Evolutionary conservation across 2,797 vertebrate genomes (phyloP), one percentile per base, ranked within the genome.

Genomic region (Cyprinodon diabolis): DNA sequence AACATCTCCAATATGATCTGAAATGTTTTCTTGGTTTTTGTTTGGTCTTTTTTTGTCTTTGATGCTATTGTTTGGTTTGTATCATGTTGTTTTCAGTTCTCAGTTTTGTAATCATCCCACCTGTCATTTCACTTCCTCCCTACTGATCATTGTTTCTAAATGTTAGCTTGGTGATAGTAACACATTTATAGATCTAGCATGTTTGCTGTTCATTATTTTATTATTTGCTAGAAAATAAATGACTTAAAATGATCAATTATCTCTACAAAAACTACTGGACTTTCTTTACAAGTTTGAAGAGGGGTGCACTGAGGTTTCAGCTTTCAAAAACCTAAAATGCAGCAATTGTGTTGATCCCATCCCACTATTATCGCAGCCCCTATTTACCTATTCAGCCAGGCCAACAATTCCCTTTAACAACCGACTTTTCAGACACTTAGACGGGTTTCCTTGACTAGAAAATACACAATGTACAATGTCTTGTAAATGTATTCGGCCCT

Each of bases 1-100:
- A 2, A 7, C 19, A 4, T 82, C 80, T 70, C 77, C 70, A 77
- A 62, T 35, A 51, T 23, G 62, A 86, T 71, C 84, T 74, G 52
- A 69, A 72, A 56, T 6, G 62, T 68, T 55, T 55, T n/a, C 37
- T 68, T 55, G 8, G 8, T n/a, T 37, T 37, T 37, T 13, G 48
- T 7, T 23, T 69, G 52, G 30, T 56, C 6, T n/a, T n/a, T 15
- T 37, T 37, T 60, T 17, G 3, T 19, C 21, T n/a, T 54, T 54
- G 40, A 21, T 23, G 11, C 40, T 35, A 51, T 11, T 21, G 48
- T 47, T 30, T 25, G 25, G n/a, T 35, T 37, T 25, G 48, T 51
- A 35, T 68, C 35, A 9, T 67, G 66, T 6, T 68, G 17, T 52
- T 51, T 17, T 52, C 45, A 30, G 43, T 17, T 51, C 15, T 51